These are phyloP conservation scores for Dromaius novaehollandiae DNA, from an alignment of 2,113 vertebrate species.

Conservation along the genomic window DNA sequence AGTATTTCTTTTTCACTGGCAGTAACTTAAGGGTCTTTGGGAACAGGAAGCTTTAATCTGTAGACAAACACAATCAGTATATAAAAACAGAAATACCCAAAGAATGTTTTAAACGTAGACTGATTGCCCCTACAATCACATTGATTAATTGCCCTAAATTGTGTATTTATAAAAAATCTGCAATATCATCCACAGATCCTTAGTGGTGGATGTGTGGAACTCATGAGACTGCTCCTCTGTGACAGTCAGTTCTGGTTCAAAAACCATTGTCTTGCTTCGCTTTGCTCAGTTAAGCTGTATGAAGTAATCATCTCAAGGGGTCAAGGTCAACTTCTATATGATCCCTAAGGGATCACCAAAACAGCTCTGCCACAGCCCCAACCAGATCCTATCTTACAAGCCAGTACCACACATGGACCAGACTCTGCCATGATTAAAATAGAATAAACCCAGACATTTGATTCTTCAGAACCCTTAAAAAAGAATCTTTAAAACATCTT, in stretches of 20 bases:
- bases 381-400: not conserved
- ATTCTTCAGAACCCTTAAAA: not conserved
- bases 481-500: not conserved
- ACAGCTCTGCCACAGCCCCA: not conserved
- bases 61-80: not conserved
- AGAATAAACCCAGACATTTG: not conserved
- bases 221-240: not conserved
- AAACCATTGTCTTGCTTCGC: not conserved
- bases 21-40: not conserved
- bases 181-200: not conserved
- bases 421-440: not conserved
- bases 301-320: not conserved
- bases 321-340: not conserved
- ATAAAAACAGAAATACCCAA: not conserved
- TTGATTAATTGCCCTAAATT: not conserved
- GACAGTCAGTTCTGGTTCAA: not conserved
- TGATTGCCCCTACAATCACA: rapidly evolving
- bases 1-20: not conserved
- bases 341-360: not conserved
- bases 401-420: not conserved
- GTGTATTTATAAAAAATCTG: not conserved
- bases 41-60: not conserved
- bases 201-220: not conserved
- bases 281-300: not conserved
- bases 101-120: not conserved